These are phyloP conservation scores for Panopea generosa DNA, from an alignment of 2,888 invertebrate genomes.

Conservation along the genomic window DNA sequence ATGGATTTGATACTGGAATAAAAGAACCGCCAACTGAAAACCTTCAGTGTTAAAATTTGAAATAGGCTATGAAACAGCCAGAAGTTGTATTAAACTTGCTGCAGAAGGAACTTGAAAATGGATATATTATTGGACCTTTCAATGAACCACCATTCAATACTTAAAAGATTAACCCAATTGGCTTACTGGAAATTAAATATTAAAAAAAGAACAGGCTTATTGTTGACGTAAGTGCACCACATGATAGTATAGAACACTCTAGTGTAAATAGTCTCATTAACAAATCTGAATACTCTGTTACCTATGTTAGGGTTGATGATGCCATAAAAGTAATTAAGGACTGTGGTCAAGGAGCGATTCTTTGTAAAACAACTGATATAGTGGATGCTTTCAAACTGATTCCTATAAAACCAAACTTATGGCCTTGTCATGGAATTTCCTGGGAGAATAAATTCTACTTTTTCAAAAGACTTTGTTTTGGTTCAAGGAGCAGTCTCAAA, in stretches of 20 bases:
- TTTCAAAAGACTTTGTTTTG: neutral
- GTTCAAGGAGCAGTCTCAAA: too few species aligned
- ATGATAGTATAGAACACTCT: slow-evolving; percentile 40
- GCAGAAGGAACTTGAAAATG: slow-evolving; percentile 48
- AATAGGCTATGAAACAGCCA: slow-evolving; percentile 34
- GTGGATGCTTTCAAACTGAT: slow-evolving; percentile 52
- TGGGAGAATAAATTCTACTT: slow-evolving; percentile 42
- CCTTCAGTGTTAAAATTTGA: slow-evolving; percentile 42
- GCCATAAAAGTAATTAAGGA: slow-evolving; percentile 43
- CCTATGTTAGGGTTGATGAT: slow-evolving; percentile 56
- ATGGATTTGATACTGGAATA: slow-evolving; percentile 11
- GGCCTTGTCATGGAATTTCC: slow-evolving; percentile 44
- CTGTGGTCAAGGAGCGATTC: slow-evolving; percentile 17
- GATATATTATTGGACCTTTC: slow-evolving; percentile 53
- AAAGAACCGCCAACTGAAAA: neutral
- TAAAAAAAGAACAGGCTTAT: slow-evolving; percentile 52
- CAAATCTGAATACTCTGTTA: slow-evolving; percentile 43
- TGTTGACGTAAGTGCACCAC: slow-evolving; percentile 59
- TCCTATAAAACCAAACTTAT: slow-evolving; percentile 32
- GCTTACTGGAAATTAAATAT: slow-evolving; percentile 49
- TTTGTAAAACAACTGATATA: slow-evolving; percentile 50
- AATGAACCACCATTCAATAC: slow-evolving; percentile 27
- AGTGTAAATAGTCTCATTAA: slow-evolving; percentile 58
- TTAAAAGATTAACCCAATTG: slow-evolving; percentile 48
- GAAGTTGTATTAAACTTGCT: slow-evolving; percentile 31